Base-by-base conservation (phyloP, 2,888 invertebrate genomes). In the Agapostemon virescens region DNA sequence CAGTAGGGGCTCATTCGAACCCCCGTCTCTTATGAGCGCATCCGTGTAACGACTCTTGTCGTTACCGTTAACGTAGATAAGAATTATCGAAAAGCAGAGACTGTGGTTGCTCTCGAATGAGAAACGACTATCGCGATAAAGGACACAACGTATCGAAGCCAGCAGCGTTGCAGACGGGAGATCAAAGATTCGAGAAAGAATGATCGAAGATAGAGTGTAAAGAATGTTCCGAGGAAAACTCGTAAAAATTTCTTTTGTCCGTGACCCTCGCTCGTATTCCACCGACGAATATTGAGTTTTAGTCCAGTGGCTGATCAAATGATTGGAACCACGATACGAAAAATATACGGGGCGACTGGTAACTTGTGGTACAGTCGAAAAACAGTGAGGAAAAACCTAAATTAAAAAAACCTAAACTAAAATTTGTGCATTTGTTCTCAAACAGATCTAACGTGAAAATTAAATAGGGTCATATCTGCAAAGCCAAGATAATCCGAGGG, bases 11-110 rank as follows among this genome's bases (percentile, higher is more conserved):
- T 69, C 70, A 67, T 79, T 75, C 66, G 30, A 67, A 49, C 69
- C 67, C 69, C 67, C 30, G 20, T 61, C 45, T 55, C 58, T 70
- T 33, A 58, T 38, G 58, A 74, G 55, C 58, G 75, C 33, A 61
- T 40, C 67, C 7, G 23, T 49, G 67, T 79, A 70, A 70, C 66
- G 70, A 70, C 61, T 42, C n/a, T 17, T 26, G 67, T 70, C 79
- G 70, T 79, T 79, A 67, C n/a, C 75, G 49, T 74, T 74, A 64
- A 78, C 20, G 33, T 36, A 70, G 79, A 79, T 79, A 75, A 79
- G 70, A 75, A 75, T 61, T 67, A 70, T 79, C 75, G 69, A 67
- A 30, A 38, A 45, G 61, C 36, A 30, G 38, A 23, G 26, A 38
- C 40, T 40, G 42, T 26, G 20, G n/a, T 45, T 38, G 26, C 33